Evolutionary conservation across 2,888 invertebrate species (phyloP), one percentile per base, ranked within the genome.

Genomic region (Mongoloraphidia duomilia): DNA sequence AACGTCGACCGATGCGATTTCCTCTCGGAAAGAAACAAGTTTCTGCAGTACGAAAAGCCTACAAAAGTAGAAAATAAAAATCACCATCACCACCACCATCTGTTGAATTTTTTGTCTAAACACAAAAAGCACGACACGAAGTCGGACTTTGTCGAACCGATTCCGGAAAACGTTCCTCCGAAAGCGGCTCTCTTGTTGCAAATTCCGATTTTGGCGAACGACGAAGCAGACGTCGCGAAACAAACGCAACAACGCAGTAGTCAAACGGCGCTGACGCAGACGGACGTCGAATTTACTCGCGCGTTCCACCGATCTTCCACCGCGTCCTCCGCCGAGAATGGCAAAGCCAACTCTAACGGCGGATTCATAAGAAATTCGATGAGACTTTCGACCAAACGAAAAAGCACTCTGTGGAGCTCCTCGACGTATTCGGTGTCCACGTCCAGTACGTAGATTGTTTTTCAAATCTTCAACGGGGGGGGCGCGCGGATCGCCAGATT

Each of bases 161-260:
- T 26, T 26, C 77, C 77, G 1, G 67, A 72, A 36, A 67, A 68
- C 52, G 72, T 79, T 52, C 76, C 79, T 8, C 76, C 77, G 0
- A 79, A 79, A 63, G 79, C 79, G 1, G 79, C 79, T 1, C 77
- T 77, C 3, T 60, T 79, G 34, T 59, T 79, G 42, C 77, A 79
- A 52, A 76, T 79, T 52, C 74, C 77, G 51, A 57, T 58, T 14
- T 59, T 58, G 50, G 63, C 62, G 44, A 60, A 34, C 10, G 50
- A 70, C 68, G 61, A 17, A 34, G 41, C 38, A 12, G 42, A 50
- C 13, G 10, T 34, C 14, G 14, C 69, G 66, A 50, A 60, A 68
- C 52, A 71, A 68, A 53, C 64, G 60, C 26, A 63, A 69, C 59
- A 69, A 66, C 35, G 70, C 70, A 71, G 55, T 69, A 69, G 2